Percentiles rank a stretch among this genome's conserved stretches.
Evolutionary conservation across 2,113 vertebrate genomes (phyloP).

Genomic region (Talpa occidentalis): DNA sequence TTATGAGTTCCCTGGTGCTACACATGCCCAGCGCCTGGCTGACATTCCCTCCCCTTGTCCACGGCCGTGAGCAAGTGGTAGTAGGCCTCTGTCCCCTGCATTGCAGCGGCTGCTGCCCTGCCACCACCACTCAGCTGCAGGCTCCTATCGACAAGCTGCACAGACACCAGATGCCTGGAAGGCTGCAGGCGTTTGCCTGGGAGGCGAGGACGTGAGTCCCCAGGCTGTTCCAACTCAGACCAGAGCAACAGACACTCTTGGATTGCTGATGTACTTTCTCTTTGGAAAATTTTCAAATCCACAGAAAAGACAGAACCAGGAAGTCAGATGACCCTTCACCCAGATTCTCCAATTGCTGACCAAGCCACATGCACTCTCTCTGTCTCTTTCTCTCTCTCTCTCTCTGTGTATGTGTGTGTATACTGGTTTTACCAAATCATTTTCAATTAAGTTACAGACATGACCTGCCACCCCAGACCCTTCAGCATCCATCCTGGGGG

Average conservation of each 20-base stretch:
- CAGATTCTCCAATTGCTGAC: not conserved
- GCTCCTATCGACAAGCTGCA: not conserved
- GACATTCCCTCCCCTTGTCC: conserved; percentile 14
- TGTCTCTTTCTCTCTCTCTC: too few species aligned
- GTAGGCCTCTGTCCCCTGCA: conserved; percentile 40
- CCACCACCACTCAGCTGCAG: not conserved
- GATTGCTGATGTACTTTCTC: not conserved
- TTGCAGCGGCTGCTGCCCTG: not conserved
- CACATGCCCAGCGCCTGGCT: not conserved
- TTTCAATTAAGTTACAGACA: not conserved
- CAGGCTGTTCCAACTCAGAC: not conserved
- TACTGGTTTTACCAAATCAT: not conserved
- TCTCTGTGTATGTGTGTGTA: too few species aligned
- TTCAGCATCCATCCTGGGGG: not conserved
- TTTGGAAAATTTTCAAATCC: not conserved
- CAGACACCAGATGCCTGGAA: conserved; percentile 46
- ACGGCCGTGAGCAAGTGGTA: rapidly evolving
- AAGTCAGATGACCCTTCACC: not conserved
- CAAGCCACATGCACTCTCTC: not conserved
- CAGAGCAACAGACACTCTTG: not conserved
- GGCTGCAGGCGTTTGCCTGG: not conserved
- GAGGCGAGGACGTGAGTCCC: not conserved
- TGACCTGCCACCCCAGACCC: not conserved
- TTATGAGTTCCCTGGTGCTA: conserved; percentile 30
- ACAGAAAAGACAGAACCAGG: not conserved